Conservation (phyloP, 53 echinoderm and acorn worm species). For the Arbacia lixula region DNA sequence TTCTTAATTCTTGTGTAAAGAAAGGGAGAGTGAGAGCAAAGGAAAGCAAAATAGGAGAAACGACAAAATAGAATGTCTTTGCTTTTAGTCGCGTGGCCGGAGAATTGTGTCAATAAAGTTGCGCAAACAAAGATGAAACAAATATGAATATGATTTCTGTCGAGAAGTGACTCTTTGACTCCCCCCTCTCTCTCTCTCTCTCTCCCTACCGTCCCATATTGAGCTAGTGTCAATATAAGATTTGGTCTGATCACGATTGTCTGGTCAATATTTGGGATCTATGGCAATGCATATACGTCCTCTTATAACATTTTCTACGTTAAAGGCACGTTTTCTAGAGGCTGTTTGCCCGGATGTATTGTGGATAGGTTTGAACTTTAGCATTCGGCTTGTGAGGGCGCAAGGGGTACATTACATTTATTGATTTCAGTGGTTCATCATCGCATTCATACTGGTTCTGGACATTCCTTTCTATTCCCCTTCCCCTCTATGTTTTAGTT, state of each 20-base stretch:
- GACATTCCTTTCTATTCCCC: too few species aligned
- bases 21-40: not conserved
- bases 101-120: slow-evolving; percentile 12
- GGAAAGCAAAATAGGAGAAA: not conserved
- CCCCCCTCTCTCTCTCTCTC: not conserved
- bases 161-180: slow-evolving; percentile 12
- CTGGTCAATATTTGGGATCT: slow-evolving; percentile 30
- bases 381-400: too few species aligned
- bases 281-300: not conserved
- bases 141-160: slow-evolving; percentile 20
- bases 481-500: too few species aligned
- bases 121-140: slow-evolving; percentile 24
- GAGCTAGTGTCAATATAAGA: slow-evolving; percentile 20
- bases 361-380: too few species aligned
- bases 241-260: not conserved
- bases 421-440: too few species aligned
- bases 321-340: too few species aligned
- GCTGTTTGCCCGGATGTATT: too few species aligned
- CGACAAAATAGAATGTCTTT: too few species aligned
- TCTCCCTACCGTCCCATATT: too few species aligned
- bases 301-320: slow-evolving; percentile 10
- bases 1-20: too few species aligned
- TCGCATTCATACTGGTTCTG: too few species aligned
- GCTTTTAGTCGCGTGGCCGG: slow-evolving; percentile 23
- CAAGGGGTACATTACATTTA: too few species aligned